phyloP scores from a whole-genome alignment of 2,113 vertebrate species.

The Malurus alboscapulatus region DNA sequence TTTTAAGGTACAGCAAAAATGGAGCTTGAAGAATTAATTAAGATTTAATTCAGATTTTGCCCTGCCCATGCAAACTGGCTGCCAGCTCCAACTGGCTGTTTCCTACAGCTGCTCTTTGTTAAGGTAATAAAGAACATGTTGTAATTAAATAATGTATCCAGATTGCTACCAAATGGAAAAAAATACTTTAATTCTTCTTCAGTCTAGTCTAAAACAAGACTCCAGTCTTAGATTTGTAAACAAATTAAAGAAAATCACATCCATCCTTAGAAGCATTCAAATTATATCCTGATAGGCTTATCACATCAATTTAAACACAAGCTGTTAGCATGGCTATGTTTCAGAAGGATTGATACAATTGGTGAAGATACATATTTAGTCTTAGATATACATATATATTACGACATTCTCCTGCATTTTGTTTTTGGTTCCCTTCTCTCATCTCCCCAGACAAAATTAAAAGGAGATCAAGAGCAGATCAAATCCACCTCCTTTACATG shows the following conservation, averaged over 20 bases:
- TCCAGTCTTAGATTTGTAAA: background rate
- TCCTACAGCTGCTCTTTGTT: background rate
- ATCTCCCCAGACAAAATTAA: background rate
- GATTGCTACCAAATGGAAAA: background rate
- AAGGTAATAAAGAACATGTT: background rate
- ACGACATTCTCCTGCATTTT: background rate
- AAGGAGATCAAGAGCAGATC: background rate
- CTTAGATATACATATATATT: background rate
- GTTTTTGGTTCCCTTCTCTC: background rate
- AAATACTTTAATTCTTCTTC: background rate
- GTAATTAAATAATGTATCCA: background rate
- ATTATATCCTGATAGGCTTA: background rate
- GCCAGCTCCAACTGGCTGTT: background rate
- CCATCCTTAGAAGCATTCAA: background rate
- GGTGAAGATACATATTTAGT: background rate
- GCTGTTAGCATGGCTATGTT: background rate
- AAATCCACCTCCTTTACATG: conserved; percentile 7
- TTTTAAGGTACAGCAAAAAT: background rate
- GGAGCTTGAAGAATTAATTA: background rate
- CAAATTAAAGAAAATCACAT: background rate
- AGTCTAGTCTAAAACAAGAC: background rate
- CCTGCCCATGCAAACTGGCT: background rate
- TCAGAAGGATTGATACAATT: background rate
- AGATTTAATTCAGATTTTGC: background rate
- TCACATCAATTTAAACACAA: background rate